Evolutionary conservation across 2,888 invertebrate genomes (phyloP), one percentile per base, ranked within the genome.

Genomic region (Torymus auratus): DNA sequence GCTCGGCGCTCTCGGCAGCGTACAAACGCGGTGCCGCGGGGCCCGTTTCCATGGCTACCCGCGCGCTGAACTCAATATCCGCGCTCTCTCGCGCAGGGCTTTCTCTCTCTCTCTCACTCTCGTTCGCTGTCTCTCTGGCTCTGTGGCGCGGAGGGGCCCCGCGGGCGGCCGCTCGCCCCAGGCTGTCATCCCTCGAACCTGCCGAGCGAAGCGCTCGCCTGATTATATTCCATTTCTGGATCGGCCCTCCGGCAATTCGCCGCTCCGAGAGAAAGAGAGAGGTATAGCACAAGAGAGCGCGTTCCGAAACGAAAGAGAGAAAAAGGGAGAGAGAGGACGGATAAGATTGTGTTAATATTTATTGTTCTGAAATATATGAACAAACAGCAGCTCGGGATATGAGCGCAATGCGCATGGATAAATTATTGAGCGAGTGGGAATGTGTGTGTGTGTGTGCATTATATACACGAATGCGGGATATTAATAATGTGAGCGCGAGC

Each of bases 151-250:
- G 14, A 68, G 61, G 41, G 41, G 69, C 62, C 74, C 78, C 72
- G 50, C 64, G 56, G 71, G 67, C 65, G 65, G 11, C 41, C 50
- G 20, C 13, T 82, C 73, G 88, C 90, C 88, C 74, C 83, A 78
- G 89, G 90, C 90, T 89, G 87, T 89, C 90, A 88, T 90, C 90
- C 90, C 89, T 89, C 87, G 88, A 90, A 89, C 86, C 89, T 87
- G 86, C 86, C 86, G 86, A 88, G 86, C 87, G 85, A 86, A 88
- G 88, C 87, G 85, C 86, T 84, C 86, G 87, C 87, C 89, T 90
- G 90, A 91, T 91, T 91, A 90, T 91, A 90, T 90, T 90, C 88
- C 90, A 90, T 90, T 90, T 89, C 90, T 90, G 87, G 84, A 89
- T 86, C 84, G 88, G 71, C 87, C 86, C 84, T 83, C 80, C 83